phyloP scores from a whole-genome alignment of 2,797 vertebrate genomes.

The Hylomyscus alleni region DNA sequence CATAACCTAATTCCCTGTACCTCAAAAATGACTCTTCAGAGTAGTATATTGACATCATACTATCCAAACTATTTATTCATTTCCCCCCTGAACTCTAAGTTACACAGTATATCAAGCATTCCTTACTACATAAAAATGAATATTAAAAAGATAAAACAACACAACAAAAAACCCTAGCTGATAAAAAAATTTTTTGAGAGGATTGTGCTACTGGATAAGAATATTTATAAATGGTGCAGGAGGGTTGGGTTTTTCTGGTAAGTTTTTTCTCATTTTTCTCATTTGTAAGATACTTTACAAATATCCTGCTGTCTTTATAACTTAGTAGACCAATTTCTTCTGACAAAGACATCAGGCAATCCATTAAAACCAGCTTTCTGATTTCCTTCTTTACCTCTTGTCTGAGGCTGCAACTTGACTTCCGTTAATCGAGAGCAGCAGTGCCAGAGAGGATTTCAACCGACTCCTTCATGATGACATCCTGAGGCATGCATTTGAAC shows the following conservation, averaged over 20 bases:
- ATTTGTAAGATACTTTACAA: slow-evolving; percentile 94
- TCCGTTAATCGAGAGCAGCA: slow-evolving; percentile 92
- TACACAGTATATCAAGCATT: too few species aligned
- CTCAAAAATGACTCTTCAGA: slow-evolving; percentile 55
- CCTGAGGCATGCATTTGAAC: slow-evolving; percentile 97
- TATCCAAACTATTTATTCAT: background rate
- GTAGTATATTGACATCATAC: background rate
- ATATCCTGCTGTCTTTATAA: slow-evolving; percentile 90
- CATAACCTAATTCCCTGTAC: background rate
- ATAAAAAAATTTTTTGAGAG: background rate
- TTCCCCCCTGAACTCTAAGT: background rate
- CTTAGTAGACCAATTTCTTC: slow-evolving; percentile 85
- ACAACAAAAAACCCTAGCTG: background rate
- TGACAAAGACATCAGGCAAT: slow-evolving; percentile 83
- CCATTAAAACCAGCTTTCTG: slow-evolving; percentile 78
- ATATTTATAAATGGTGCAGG: background rate
- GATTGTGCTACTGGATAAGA: background rate
- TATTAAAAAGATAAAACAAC: background rate
- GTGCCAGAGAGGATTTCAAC: slow-evolving; percentile 99
- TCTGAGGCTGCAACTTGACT: slow-evolving; percentile 84
- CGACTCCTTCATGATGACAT: slow-evolving; percentile 98
- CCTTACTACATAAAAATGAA: background rate
- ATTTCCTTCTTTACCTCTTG: slow-evolving; percentile 88
- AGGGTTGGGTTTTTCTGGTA: background rate
- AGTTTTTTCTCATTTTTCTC: slow-evolving; percentile 64